phyloP scores from a whole-genome alignment of 1,140 invertebrate species.

The Leptoteleia sp. region DNA sequence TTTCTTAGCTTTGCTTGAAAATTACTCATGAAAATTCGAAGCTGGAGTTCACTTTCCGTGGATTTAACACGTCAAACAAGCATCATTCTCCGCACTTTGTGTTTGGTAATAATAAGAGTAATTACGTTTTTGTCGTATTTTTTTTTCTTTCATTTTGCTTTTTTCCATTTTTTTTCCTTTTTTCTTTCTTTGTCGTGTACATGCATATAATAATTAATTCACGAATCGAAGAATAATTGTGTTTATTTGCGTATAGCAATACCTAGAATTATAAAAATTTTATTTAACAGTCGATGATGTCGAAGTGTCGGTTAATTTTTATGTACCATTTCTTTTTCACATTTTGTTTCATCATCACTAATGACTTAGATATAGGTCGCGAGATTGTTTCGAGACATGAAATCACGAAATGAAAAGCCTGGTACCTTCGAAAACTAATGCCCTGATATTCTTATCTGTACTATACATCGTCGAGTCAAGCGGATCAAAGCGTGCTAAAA shows the following conservation, averaged over 20 bases:
- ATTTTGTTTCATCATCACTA: conserved; percentile 57
- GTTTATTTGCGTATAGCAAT: conserved; percentile 55
- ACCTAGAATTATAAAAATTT: conserved; percentile 56
- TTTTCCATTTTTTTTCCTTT: background rate
- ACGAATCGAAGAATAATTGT: conserved; percentile 58
- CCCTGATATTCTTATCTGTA: conserved; percentile 49
- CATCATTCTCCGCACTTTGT: conserved; percentile 28
- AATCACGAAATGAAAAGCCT: conserved; percentile 41
- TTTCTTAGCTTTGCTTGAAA: conserved; percentile 2
- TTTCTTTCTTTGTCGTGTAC: conserved; percentile 32
- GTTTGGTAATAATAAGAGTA: conserved; percentile 50
- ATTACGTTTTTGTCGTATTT: conserved; percentile 18
- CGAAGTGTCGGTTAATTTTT: conserved; percentile 36
- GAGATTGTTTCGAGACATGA: conserved; percentile 56
- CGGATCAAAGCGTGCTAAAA: too few relatives aligned
- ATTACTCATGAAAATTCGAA: conserved; percentile 40
- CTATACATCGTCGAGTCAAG: conserved; percentile 28
- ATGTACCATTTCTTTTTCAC: conserved; percentile 29
- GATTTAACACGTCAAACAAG: conserved; percentile 44
- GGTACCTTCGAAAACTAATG: conserved; percentile 40
- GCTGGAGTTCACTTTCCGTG: conserved; percentile 27
- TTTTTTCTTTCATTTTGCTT: conserved; percentile 1
- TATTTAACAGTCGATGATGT: conserved; percentile 61
- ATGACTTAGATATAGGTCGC: conserved; percentile 72
- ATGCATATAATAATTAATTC: conserved; percentile 51